Conservation (phyloP, 2,113 vertebrate species). For the Platysteira castanea region DNA sequence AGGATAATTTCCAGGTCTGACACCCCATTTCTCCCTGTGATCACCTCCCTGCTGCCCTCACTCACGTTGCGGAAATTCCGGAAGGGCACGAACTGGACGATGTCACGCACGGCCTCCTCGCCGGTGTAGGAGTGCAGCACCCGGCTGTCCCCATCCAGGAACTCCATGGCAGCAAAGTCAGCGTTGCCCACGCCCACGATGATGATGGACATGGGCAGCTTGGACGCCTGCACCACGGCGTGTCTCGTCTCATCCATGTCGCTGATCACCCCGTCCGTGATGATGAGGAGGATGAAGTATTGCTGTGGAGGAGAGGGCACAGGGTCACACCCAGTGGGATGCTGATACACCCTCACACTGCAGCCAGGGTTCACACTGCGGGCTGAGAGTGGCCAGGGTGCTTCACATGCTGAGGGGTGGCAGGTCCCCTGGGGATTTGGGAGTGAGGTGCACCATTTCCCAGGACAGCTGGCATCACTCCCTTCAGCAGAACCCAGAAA, state of each 20-base stretch:
- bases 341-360: fast-evolving
- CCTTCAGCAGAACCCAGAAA: not conserved
- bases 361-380: not conserved
- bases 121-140: conserved; percentile 86
- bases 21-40: fast-evolving
- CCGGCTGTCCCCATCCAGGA: conserved; percentile 91
- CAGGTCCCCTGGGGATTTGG: not conserved
- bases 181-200: conserved; percentile 96
- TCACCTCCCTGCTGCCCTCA: not conserved
- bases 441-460: not conserved
- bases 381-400: not conserved
- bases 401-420: fast-evolving
- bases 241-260: conserved; percentile 97
- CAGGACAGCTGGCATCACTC: not conserved
- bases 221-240: conserved; percentile 91
- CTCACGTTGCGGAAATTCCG: conserved; percentile 95
- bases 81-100: conserved; percentile 98
- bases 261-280: conserved; percentile 97
- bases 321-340: not conserved
- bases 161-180: conserved; percentile 97
- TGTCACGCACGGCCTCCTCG: conserved; percentile 91
- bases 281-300: conserved; percentile 97
- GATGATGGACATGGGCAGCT: conserved; percentile 98
- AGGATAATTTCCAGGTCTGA: not conserved
- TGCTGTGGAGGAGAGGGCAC: conserved; percentile 74